These are phyloP conservation scores for Chironomus tepperi DNA, from an alignment of 1,140 invertebrate genomes.

Conservation along the genomic window DNA sequence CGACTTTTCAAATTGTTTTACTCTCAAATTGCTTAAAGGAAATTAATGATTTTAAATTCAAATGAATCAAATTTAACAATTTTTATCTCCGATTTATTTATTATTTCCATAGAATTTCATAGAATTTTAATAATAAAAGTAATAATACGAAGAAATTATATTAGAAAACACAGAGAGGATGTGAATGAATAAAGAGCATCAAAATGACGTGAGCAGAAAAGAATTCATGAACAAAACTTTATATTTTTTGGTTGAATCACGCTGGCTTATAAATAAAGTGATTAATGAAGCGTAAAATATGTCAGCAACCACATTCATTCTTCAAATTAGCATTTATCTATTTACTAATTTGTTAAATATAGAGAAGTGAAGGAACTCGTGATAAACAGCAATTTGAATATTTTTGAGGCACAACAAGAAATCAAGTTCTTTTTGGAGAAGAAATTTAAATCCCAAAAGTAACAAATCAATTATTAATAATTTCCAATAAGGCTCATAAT, in stretches of 20 bases:
- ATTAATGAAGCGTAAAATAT: constrained; percentile 14
- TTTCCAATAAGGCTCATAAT: background rate
- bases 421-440: background rate
- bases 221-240: too few relatives aligned
- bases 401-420: background rate
- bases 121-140: too few relatives aligned
- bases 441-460: constrained; percentile 18
- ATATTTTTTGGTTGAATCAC: background rate
- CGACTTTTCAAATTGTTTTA: too few relatives aligned
- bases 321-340: constrained; percentile 9
- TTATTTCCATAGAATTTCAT: too few relatives aligned
- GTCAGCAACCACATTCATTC: constrained; percentile 6
- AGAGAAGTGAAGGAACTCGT: background rate
- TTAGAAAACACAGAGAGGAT: background rate
- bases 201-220: constrained; percentile 2
- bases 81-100: too few relatives aligned
- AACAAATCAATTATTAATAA: constrained; percentile 24
- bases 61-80: too few relatives aligned
- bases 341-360: constrained; percentile 15
- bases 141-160: too few relatives aligned
- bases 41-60: too few relatives aligned
- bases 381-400: background rate
- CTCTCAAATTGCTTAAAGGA: too few relatives aligned
- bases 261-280: constrained; percentile 6
- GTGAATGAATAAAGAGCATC: background rate